A percentile compares a stretch with the other conserved stretches of the same genome.
Evolutionary conservation across 2,888 invertebrate species (phyloP).

Genomic region (Diaperis boleti): DNA sequence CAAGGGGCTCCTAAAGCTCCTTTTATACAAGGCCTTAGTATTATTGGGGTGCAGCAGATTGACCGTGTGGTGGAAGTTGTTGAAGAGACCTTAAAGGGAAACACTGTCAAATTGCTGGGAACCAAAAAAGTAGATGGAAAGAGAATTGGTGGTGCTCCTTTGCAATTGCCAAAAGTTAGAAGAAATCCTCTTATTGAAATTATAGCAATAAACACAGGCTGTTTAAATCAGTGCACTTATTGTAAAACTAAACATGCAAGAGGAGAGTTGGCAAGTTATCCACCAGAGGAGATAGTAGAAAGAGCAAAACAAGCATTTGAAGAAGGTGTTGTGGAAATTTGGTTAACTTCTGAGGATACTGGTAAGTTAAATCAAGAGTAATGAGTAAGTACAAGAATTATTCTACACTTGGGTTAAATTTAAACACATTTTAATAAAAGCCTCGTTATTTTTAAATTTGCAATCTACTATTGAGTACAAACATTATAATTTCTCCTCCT

Average conservation of each 20-base stretch:
- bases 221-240: constrained; percentile 98
- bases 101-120: constrained; percentile 69
- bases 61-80: constrained; percentile 97
- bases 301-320: constrained; percentile 87
- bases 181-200: constrained; percentile 98
- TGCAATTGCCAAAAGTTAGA: constrained; percentile 92
- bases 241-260: constrained; percentile 98
- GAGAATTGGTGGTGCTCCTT: constrained; percentile 87
- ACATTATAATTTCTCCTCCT: too few species aligned
- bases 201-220: constrained; percentile 95
- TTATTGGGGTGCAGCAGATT: constrained; percentile 99
- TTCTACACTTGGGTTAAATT: too few species aligned
- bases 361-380: constrained; percentile 68
- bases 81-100: constrained; percentile 95
- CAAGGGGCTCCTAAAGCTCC: constrained; percentile 87
- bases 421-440: too few species aligned
- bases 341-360: constrained; percentile 98
- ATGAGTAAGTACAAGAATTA: too few species aligned
- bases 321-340: constrained; percentile 96
- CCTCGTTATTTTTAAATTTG: too few species aligned
- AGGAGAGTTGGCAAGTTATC: constrained; percentile 96
- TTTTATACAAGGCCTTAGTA: constrained; percentile 83
- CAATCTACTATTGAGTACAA: too few species aligned
- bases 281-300: constrained; percentile 88
- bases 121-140: constrained; percentile 83